phyloP scores from a whole-genome alignment of 2,113 vertebrate genomes.

The Oplegnathus fasciatus region DNA sequence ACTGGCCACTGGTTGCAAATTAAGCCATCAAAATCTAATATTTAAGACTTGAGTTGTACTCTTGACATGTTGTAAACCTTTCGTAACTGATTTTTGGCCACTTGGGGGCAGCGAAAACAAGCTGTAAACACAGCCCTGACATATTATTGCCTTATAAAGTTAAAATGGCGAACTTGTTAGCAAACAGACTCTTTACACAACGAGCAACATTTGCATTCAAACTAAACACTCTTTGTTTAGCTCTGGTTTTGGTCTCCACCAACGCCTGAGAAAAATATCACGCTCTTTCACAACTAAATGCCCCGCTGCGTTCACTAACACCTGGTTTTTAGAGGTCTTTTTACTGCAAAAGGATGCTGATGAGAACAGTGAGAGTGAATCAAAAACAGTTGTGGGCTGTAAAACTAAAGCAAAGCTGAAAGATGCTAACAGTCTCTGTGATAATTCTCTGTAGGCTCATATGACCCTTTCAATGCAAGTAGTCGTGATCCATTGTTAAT shows the following conservation, averaged over 20 bases:
- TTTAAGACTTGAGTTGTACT: background rate
- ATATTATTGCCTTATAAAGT: conserved; percentile 14
- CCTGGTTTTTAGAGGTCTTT: no score
- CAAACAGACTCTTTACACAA: background rate
- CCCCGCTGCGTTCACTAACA: no score
- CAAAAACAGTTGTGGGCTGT: background rate
- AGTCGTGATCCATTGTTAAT: background rate
- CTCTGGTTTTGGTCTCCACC: background rate
- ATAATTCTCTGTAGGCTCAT: no score
- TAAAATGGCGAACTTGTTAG: background rate
- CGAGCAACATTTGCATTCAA: background rate
- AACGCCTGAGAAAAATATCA: background rate
- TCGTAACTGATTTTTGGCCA: background rate
- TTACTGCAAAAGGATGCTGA: background rate
- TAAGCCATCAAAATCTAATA: conserved; percentile 2
- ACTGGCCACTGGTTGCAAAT: background rate
- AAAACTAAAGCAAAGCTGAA: background rate
- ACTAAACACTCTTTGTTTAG: background rate
- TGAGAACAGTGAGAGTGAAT: background rate
- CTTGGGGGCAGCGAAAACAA: conserved; percentile 8
- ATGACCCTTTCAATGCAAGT: background rate
- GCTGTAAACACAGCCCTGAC: background rate
- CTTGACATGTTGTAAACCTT: background rate
- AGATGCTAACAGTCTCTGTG: background rate
- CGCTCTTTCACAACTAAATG: no score